These are phyloP conservation scores for Prinia subflava DNA, from an alignment of 2,113 vertebrate species.

Conservation along the genomic window DNA sequence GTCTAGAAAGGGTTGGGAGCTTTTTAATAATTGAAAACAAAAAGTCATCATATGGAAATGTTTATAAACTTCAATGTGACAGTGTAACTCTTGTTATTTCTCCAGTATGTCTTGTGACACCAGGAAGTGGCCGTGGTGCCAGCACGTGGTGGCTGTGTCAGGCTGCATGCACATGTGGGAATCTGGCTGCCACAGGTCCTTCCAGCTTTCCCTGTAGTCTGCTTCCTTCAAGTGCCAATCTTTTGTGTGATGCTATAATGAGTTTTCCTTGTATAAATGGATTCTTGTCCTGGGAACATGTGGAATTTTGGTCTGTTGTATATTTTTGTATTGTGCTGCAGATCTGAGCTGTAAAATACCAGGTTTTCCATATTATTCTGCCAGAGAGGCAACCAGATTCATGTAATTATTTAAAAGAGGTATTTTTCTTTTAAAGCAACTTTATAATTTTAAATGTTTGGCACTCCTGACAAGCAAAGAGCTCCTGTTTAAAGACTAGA, in stretches of 20 bases:
- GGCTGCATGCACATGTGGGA: background rate
- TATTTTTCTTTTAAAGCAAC: background rate
- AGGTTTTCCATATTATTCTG: background rate
- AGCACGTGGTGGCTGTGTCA: background rate
- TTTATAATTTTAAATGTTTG: background rate
- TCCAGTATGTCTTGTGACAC: background rate
- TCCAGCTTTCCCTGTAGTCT: background rate
- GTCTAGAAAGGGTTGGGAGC: background rate
- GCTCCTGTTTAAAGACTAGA: background rate
- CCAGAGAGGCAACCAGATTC: background rate
- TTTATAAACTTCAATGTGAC: background rate
- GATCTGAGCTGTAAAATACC: background rate
- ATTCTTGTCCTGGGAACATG: background rate
- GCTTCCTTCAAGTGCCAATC: background rate
- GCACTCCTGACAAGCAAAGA: background rate
- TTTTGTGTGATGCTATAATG: background rate
- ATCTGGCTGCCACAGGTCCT: background rate
- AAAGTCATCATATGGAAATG: background rate
- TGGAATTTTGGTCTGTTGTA: background rate
- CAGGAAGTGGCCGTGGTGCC: fast-evolving
- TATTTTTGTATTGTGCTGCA: background rate
- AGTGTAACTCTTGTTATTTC: background rate
- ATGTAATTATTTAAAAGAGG: background rate
- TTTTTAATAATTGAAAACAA: background rate
- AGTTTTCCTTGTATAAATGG: background rate